phyloP scores from a whole-genome alignment of 2,113 vertebrate species.

The Chlorodrepanis virens region DNA sequence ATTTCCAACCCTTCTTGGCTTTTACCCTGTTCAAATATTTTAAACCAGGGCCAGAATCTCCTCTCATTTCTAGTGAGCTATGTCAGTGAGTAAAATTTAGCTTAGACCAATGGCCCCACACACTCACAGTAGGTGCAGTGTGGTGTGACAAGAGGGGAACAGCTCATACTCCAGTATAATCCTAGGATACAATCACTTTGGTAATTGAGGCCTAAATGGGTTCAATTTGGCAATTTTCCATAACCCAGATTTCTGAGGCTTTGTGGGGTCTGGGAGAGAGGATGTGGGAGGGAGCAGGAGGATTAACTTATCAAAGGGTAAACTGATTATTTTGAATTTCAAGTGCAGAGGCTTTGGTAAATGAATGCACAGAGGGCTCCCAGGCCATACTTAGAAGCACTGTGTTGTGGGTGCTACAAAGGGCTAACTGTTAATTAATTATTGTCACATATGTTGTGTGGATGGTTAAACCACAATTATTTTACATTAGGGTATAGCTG shows the following conservation, averaged over 20 bases:
- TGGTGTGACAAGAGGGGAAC: neutral
- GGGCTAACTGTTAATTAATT: neutral
- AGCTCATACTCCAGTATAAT: neutral
- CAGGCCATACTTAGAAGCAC: neutral
- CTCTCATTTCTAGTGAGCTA: constrained; percentile 14
- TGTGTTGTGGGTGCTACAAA: neutral
- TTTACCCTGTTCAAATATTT: constrained; percentile 64
- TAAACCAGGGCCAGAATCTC: constrained; percentile 31
- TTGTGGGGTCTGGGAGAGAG: neutral
- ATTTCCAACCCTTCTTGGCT: constrained; percentile 62
- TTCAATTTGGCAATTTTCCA: constrained; percentile 1
- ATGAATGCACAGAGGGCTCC: neutral
- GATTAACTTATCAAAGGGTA: constrained; percentile 4
- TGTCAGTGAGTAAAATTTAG: constrained; percentile 33
- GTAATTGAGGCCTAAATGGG: constrained; percentile 3
- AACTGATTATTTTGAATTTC: constrained; percentile 15
- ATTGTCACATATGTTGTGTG: neutral
- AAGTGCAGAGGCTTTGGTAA: neutral
- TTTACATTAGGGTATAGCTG: neutral
- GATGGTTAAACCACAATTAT: neutral
- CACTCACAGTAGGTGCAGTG: neutral
- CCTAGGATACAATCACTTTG: neutral
- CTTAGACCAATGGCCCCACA: neutral
- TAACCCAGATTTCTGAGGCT: neutral
- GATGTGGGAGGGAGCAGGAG: neutral